phyloP scores from a whole-genome alignment of 2,113 vertebrate species.

The Gorsachius goisagi region DNA sequence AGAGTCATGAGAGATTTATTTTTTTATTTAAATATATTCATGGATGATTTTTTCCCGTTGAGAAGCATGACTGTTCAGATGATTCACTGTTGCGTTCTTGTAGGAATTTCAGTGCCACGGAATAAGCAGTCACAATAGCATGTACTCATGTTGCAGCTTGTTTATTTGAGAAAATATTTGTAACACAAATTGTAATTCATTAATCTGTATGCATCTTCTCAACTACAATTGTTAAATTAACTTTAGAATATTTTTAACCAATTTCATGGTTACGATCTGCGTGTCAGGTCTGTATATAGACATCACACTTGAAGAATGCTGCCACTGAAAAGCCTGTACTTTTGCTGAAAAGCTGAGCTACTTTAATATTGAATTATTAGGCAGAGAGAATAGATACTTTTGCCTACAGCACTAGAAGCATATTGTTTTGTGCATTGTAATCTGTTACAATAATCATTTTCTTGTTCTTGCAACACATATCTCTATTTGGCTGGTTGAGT shows the following conservation, averaged over 20 bases:
- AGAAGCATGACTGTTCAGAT: not conserved
- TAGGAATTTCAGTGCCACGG: not conserved
- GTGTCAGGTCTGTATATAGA: not conserved
- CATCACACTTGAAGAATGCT: not conserved
- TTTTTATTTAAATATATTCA: not conserved
- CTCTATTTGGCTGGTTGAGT: not conserved
- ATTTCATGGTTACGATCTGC: constrained; percentile 3
- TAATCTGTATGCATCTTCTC: not conserved
- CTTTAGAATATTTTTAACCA: not conserved
- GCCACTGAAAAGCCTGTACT: not conserved
- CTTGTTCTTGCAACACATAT: not conserved
- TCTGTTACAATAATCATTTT: not conserved
- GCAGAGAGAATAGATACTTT: not conserved
- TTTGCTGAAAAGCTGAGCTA: not conserved
- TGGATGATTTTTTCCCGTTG: not conserved
- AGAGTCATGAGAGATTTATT: not conserved
- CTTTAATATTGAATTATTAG: not conserved
- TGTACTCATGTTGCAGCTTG: not conserved
- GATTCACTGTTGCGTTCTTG: not conserved
- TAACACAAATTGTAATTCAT: not conserved
- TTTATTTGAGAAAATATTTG: not conserved
- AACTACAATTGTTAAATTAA: not conserved
- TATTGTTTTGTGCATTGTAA: not conserved
- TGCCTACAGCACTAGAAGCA: not conserved
- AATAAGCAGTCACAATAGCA: not conserved